A percentile compares a stretch with the other conserved stretches of the same genome.
Evolutionary conservation across 2,113 vertebrate genomes (phyloP).

Genomic region (Megaceryle maxima): DNA sequence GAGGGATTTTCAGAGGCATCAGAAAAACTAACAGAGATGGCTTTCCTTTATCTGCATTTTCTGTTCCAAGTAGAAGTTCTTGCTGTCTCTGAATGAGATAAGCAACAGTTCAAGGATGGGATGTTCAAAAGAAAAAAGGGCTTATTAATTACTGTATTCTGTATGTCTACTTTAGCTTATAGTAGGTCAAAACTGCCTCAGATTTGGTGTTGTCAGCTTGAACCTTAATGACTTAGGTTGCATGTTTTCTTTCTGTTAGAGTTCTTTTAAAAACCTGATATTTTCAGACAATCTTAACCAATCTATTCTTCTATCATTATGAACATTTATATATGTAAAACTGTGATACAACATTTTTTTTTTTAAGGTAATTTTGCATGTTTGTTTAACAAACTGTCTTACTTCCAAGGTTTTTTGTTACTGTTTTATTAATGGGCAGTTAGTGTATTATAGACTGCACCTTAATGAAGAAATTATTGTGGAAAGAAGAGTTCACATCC

Average conservation of each 20-base stretch:
- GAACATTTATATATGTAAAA: not conserved
- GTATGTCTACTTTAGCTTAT: not conserved
- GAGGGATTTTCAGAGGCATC: not conserved
- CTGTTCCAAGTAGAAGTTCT: not conserved
- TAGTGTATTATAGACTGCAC: not conserved
- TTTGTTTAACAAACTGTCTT: not conserved
- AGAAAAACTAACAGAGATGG: not conserved
- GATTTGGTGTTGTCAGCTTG: not conserved
- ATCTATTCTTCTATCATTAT: not conserved
- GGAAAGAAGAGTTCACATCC: not conserved
- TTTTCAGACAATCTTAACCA: not conserved
- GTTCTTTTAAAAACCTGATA: not conserved
- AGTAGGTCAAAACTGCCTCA: not conserved
- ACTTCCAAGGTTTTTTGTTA: not conserved
- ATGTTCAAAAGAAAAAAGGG: not conserved
- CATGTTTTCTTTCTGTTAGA: not conserved
- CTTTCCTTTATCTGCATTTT: not conserved
- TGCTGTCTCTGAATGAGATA: not conserved
- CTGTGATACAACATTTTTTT: not conserved
- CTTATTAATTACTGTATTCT: not conserved
- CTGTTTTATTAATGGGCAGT: not conserved
- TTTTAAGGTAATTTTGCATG: not conserved
- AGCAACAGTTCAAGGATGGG: not conserved
- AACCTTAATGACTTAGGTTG: not conserved
- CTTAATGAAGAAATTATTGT: not conserved